Evolutionary conservation across 2,888 invertebrate genomes (phyloP), one percentile per base, ranked within the genome.

Genomic region (Tribolium freemani): DNA sequence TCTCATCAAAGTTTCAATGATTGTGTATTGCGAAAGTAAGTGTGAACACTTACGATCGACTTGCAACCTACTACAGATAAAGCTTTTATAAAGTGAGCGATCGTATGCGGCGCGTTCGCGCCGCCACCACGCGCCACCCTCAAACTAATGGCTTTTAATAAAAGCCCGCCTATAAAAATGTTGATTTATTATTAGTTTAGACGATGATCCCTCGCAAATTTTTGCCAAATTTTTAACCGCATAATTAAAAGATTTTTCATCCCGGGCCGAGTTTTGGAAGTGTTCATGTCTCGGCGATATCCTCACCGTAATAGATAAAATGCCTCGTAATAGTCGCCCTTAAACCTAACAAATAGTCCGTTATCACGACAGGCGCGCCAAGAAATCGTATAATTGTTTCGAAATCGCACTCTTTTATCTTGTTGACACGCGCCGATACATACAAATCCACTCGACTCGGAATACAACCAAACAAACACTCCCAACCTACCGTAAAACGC

Each of bases 131-230:
- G 78, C 79, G 79, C 77, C 74, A 78, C 76, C 77, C 73, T 72
- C 69, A 84, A 86, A 86, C 86, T 86, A 87, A 86, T 86, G 86
- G 86, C 85, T 86, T 86, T 86, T 87, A 86, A 87, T 87, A 87
- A 87, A 86, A 86, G 85, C 85, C 74, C 80, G 85, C 85, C 86
- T 85, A 86, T 86, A 86, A 86, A 86, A 86, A 85, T 86, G 85
- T 85, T 87, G 86, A 86, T 87, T 86, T 87, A 87, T 86, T 85
- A 83, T 83, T 83, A 84, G 84, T 84, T 84, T 83, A 83, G 84
- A 81, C 83, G 83, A 85, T 86, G 85, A 86, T 83, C 82, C 83
- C 84, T 84, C 83, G 82, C 85, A 85, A 85, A 85, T 85, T 85
- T 85, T 84, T 84, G 78, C 82, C 76, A 83, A 84, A 81, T 81